Base-by-base conservation (phyloP, 92 coral and sea anemone species). In the Phenganax subtilis region DNA sequence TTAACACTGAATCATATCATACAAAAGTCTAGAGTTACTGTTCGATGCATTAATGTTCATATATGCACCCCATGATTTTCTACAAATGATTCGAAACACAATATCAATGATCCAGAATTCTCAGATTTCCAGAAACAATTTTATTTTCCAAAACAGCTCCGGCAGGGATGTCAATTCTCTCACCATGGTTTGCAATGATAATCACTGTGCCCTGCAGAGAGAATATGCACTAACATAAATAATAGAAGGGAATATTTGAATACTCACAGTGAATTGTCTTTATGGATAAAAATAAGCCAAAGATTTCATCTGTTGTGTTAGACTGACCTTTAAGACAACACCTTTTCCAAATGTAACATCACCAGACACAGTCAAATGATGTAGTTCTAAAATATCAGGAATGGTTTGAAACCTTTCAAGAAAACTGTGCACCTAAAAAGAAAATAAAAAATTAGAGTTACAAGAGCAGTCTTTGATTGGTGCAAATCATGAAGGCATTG, bases 271-370 rank as follows among this genome's bases (percentile, higher is more conserved):
- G 47, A 37, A 59, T 20, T 59, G 65, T 59, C 65, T 59, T 59
- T 37, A 37, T 37, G 2, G 47, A 37, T 37, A 37, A 37, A 37
- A 37, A 2, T 37, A 37, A 37, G 47, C 3, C 47, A 37, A 37
- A 1, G 47, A 1, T 37, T 37, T 37, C 47, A 37, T 37, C 47
- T 37, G 47, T 37, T 37, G 47, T 37, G 5, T 37, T 37, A 37
- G 47, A 37, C 90, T 7, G 58, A 93, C 98, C 98, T 90, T 93
- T 30, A 94, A 80, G 11, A 85, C 83, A 9, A 94, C 98, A 52
- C 88, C 97, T 71, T 92, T 91, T 66, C 98, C 98, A 80, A 94
- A 94, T 27, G 98, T 94, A 80, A 94, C 98, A 72, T 94, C 98
- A 54, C 98, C 98, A 15, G 98, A 94, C 53, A 94, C 98, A 0